Conservation (phyloP, 2,113 vertebrate genomes). For the Oriolus oriolus region DNA sequence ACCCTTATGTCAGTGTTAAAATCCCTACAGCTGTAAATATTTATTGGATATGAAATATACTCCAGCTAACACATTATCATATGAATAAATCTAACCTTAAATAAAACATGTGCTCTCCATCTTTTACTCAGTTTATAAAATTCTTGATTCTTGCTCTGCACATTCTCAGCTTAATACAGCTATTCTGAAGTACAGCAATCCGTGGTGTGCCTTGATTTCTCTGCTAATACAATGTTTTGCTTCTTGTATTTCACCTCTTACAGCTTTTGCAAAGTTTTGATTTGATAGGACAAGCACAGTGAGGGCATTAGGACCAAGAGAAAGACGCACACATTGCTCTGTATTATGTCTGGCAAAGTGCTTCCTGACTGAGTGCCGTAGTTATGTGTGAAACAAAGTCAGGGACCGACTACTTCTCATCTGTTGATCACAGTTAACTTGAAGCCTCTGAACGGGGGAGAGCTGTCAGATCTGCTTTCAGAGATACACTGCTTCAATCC, state of each 20-base stretch:
- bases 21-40: conserved; percentile 45
- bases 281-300: conserved; percentile 60
- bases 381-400: conserved; percentile 71
- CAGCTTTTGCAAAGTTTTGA: conserved; percentile 13
- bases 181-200: not conserved
- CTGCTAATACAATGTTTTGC: not conserved
- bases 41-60: conserved; percentile 19
- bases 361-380: conserved; percentile 55
- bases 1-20: conserved; percentile 18
- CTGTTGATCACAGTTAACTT: conserved; percentile 72
- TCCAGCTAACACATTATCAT: conserved; percentile 8
- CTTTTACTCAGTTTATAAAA: conserved; percentile 12
- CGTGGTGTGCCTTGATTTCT: not conserved
- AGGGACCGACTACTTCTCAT: conserved; percentile 69
- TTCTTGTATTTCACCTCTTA: not conserved
- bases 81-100: conserved; percentile 30
- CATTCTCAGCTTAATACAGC: not conserved
- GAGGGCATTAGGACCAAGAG: conserved; percentile 81
- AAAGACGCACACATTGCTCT: conserved; percentile 43
- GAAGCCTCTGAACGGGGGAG: conserved; percentile 49
- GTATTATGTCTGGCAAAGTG: conserved; percentile 72
- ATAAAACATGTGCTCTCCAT: not conserved
- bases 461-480: conserved; percentile 52
- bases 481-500: not conserved
- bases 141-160: not conserved